These are phyloP conservation scores for Leptosomus discolor DNA, from an alignment of 2,113 vertebrate genomes.

Conservation along the genomic window DNA sequence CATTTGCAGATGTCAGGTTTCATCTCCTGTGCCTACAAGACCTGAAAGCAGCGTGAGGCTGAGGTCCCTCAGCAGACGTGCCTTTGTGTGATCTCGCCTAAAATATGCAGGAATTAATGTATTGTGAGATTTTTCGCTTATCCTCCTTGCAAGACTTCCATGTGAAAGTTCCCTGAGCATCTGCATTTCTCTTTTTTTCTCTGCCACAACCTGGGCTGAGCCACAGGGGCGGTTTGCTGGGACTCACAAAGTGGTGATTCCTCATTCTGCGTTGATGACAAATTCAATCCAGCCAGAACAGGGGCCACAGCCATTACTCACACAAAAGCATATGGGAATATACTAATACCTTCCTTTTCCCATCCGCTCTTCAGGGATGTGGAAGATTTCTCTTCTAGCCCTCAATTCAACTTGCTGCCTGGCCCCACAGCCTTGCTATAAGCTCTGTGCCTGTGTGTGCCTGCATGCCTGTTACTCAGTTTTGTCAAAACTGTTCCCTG, in stretches of 20 bases:
- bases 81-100: background rate
- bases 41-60: background rate
- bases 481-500: background rate
- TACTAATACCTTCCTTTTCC: background rate
- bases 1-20: background rate
- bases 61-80: background rate
- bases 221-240: background rate
- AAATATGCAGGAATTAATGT: background rate
- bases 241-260: background rate
- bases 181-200: background rate
- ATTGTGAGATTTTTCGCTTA: background rate
- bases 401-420: rapidly evolving
- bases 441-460: background rate
- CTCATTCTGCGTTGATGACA: background rate
- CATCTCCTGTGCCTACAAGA: background rate
- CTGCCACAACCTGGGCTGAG: background rate
- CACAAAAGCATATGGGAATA: background rate
- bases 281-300: background rate
- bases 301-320: background rate
- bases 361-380: background rate
- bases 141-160: background rate
- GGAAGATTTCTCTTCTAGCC: background rate
- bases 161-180: background rate
- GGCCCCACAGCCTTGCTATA: background rate
- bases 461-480: rapidly evolving